Evolutionary conservation across 2,888 invertebrate species (phyloP).

Genomic region (Imbricaverruca yamaguchii): DNA sequence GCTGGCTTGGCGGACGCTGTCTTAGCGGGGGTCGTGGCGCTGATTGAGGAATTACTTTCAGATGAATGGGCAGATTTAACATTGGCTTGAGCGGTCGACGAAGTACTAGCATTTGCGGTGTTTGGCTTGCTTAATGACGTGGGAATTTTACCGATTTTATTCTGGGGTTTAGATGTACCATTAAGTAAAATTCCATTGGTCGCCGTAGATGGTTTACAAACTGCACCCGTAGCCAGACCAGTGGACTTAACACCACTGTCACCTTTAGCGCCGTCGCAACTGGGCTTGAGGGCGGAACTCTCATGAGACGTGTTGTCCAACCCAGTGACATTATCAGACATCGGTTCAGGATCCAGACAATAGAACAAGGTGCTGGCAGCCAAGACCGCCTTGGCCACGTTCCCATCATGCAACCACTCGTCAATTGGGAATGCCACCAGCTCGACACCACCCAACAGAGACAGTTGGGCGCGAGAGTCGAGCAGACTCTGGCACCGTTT

Average conservation of each 20-base stretch:
- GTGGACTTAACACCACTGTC: neutral
- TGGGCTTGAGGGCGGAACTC: neutral
- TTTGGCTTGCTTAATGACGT: no score
- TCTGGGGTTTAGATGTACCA: no score
- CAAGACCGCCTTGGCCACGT: neutral
- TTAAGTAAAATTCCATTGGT: no score
- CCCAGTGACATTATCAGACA: neutral
- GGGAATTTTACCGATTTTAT: no score
- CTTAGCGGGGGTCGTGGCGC: no score
- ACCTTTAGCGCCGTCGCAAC: neutral
- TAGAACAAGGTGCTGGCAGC: neutral
- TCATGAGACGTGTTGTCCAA: neutral
- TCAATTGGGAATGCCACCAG: neutral
- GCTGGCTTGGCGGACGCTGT: no score
- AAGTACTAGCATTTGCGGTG: no score
- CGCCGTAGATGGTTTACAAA: no score
- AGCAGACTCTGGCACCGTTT: neutral
- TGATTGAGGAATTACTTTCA: no score
- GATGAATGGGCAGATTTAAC: no score
- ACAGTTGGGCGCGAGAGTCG: neutral
- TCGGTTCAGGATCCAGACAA: neutral
- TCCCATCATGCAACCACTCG: neutral
- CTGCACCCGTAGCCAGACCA: neutral
- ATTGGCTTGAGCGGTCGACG: no score
- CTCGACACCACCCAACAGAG: neutral